Conservation (phyloP, 1,140 invertebrate genomes). For the Drosophila ogumai region DNA sequence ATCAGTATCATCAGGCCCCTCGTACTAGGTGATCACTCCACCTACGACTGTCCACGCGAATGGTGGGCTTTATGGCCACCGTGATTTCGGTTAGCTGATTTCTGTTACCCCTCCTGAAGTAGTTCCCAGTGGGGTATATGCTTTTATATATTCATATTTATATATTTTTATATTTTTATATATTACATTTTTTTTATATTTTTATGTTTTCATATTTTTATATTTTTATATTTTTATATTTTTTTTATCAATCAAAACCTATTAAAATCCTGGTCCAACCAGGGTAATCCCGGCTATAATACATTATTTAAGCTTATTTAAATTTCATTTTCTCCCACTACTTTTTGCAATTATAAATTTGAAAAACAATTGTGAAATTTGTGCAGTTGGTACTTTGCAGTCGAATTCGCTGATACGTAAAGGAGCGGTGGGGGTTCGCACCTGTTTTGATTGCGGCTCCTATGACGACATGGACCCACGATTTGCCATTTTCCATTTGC, state of each 20-base stretch:
- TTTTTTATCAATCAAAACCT: no score
- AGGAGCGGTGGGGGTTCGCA: neutral
- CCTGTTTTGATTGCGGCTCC: conserved; percentile 31
- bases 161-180: no score
- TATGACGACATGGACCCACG: conserved; percentile 38
- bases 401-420: neutral
- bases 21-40: conserved; percentile 54
- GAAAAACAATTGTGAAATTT: neutral
- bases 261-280: no score
- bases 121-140: neutral
- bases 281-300: neutral
- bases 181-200: no score
- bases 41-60: conserved; percentile 56
- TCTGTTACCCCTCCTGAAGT: neutral
- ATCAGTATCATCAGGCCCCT: conserved; percentile 25
- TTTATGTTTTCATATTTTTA: no score
- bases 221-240: no score
- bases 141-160: neutral
- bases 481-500: conserved; percentile 24
- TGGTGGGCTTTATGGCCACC: conserved; percentile 27
- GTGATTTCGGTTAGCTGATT: conserved; percentile 47
- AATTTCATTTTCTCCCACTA: neutral
- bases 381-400: conserved; percentile 12
- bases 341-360: conserved; percentile 1
- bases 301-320: neutral